Base-by-base conservation (phyloP, 2,797 vertebrate species). In the Passerculus sandwichensis region DNA sequence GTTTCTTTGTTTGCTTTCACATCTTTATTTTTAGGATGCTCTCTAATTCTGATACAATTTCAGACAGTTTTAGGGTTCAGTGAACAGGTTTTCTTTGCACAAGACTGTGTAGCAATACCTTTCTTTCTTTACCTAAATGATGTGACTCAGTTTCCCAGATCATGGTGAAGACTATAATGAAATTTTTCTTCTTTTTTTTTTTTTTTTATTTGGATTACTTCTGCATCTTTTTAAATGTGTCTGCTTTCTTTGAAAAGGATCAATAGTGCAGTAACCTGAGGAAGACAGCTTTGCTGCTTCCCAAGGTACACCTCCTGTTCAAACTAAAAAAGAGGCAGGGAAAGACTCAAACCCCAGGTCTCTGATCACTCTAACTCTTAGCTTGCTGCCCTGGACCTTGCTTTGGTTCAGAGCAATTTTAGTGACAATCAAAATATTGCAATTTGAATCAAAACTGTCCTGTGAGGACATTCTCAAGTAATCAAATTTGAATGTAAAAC, bases 161-260 rank as follows among this genome's bases (percentile, higher is more conserved):
- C 30, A n/a, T 18, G 21, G 4, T 29, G 27, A 76, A 79, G 59
- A 70, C 11, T 47, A 9, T 51, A 1, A 36, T 15, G 9, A 38
- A 15, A 6, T 2, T 1, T 14, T 34, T 87, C 21, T 0, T 32
- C 2, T 0, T 0, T 14, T n/a, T 22, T 23, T n/a, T 36, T 36
- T 23, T 0, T 1, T 47, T 79, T 70, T 6, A n/a, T 82, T 85
- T 34, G 4, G 2, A 53, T 15, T 18, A 0, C 6, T 57, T 83
- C 34, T 71, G 6, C 16, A 69, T 38, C 7, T 18, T 78, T 59
- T 3, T 1, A 11, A 65, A 40, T n/a, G 25, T 19, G 82, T 62
- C 32, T 79, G 15, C 36, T 79, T 73, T 66, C 23, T 72, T 32
- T 54, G 15, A 36, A 73, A 56, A 19, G 2, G 19, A 65, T 65